phyloP scores from a whole-genome alignment of 2,113 vertebrate species.

The Dasyprocta punctata region DNA sequence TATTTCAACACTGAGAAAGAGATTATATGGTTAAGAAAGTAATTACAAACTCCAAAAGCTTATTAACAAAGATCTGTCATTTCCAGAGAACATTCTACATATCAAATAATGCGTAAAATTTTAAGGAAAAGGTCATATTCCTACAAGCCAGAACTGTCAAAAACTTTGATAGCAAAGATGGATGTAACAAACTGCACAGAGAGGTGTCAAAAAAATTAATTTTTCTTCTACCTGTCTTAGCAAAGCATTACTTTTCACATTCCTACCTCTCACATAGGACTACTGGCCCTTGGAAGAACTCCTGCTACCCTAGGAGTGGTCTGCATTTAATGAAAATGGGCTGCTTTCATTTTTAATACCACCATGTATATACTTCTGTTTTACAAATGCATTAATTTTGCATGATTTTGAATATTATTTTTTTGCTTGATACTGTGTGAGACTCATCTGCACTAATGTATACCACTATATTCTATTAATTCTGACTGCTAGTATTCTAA shows the following conservation, averaged over 20 bases:
- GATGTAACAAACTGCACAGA: neutral
- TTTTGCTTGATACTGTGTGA: neutral
- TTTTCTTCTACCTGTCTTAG: neutral
- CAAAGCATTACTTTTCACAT: neutral
- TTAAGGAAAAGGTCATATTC: neutral
- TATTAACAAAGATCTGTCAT: constrained; percentile 3
- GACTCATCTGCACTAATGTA: neutral
- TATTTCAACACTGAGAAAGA: neutral
- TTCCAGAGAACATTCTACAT: neutral
- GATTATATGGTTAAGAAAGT: constrained; percentile 23
- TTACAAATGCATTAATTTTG: constrained; percentile 21
- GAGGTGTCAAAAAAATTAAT: neutral
- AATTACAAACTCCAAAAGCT: neutral
- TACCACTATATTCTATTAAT: neutral
- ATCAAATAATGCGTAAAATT: constrained; percentile 2
- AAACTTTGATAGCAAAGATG: constrained; percentile 2
- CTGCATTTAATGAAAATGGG: neutral
- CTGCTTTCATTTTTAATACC: neutral
- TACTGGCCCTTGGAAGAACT: neutral
- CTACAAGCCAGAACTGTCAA: neutral
- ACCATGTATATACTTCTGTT: neutral
- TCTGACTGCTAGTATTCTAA: neutral
- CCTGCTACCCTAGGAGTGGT: neutral
- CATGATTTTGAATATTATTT: neutral
- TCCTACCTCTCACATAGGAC: neutral